Conservation (phyloP, 2,113 vertebrate species). For the Cariama cristata region DNA sequence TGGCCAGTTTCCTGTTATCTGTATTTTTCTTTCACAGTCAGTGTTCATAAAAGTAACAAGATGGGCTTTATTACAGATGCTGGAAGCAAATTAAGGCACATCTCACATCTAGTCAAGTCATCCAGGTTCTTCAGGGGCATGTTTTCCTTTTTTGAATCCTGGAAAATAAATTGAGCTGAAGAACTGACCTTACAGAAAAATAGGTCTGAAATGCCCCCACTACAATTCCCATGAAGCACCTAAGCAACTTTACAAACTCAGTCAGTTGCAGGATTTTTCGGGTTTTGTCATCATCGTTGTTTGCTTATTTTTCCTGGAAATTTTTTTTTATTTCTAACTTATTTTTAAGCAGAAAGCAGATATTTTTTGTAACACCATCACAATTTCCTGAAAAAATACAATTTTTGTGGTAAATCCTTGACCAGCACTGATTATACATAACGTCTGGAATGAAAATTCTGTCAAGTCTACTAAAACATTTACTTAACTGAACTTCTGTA, state of each 20-base stretch:
- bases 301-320: neutral
- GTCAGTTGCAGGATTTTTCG: neutral
- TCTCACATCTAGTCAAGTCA: neutral
- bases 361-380: neutral
- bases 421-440: neutral
- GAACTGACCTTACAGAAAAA: neutral
- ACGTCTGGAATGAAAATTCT: neutral
- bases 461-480: neutral
- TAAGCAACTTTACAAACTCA: neutral
- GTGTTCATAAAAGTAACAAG: neutral
- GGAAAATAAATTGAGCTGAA: neutral
- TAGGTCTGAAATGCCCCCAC: accelerated
- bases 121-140: neutral
- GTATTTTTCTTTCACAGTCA: slow-evolving; percentile 22
- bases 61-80: neutral
- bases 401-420: neutral
- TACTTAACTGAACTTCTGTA: neutral
- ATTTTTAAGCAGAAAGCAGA: neutral
- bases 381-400: neutral
- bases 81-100: neutral
- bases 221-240: neutral
- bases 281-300: neutral
- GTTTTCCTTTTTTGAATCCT: neutral
- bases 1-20: neutral
- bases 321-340: neutral